Base-by-base conservation (phyloP, 2,113 vertebrate genomes). In the Pipa parva region DNA sequence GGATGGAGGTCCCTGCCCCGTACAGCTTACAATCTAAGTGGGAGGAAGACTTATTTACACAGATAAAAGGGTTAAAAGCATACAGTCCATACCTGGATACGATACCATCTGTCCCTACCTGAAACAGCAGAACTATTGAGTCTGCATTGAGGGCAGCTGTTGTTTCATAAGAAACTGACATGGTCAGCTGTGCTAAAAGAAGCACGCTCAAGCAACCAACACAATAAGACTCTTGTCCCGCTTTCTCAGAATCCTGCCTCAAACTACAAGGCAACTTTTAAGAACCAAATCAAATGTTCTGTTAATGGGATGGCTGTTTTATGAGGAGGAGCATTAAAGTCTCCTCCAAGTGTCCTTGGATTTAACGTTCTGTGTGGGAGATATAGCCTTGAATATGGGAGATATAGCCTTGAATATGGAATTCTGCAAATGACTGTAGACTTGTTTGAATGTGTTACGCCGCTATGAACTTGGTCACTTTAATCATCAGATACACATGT, bases 41-140 rank as follows among this genome's bases (percentile, higher is more conserved):
- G n/a, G n/a, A n/a, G n/a, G n/a, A n/a, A n/a, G n/a, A n/a, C n/a
- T n/a, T n/a, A n/a, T n/a, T n/a, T n/a, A n/a, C n/a, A n/a, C n/a
- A n/a, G n/a, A n/a, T n/a, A 24, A 29, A 31, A 39, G 54, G 36
- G 18, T 26, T 11, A 15, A 11, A n/a, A 39, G 17, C 63, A 72
- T 0, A 42, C 11, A 46, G 67, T 67, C 59, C 54, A 57, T 85
- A 83, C 85, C 88, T 90, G 88, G 79, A 66, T 73, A 73, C 37
- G n/a, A 39, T 57, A 76, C 75, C 91, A 94, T 86, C 90, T 92
- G 90, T 78, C 74, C 51, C 74, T 80, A 87, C 84, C 86, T 90
- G 86, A 79, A 87, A 92, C 83, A 93, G 88, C 82, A 79, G 79
- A 63, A 61, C 54, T 73, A 84, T 76, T 82, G 83, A 89, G 73